phyloP scores from a whole-genome alignment of 2,888 invertebrate species.

The Ischnus inquisitorius region DNA sequence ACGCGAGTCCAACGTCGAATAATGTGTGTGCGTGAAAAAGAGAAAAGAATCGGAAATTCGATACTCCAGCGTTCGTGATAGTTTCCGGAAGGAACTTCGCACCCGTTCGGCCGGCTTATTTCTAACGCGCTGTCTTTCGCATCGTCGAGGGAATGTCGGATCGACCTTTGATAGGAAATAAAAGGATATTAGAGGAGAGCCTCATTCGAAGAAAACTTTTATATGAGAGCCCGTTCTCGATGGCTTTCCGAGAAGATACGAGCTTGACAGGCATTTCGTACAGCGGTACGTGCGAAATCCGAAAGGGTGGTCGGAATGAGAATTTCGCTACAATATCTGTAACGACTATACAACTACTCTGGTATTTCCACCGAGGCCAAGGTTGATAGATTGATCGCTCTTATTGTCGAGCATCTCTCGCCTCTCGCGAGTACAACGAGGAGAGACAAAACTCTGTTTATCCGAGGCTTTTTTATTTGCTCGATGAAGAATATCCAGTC shows the following conservation, averaged over 20 bases:
- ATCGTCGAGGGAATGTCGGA: neutral
- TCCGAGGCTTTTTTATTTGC: too few species aligned
- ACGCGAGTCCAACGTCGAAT: neutral
- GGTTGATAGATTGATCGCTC: neutral
- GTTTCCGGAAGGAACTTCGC: constrained; percentile 2
- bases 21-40: neutral
- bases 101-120: neutral
- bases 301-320: neutral
- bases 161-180: neutral
- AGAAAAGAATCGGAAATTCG: constrained; percentile 15
- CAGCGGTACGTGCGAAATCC: neutral
- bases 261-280: neutral
- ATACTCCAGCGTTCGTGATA: constrained; percentile 22
- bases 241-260: neutral
- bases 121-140: neutral
- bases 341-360: neutral
- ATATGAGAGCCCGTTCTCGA: neutral
- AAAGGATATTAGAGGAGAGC: neutral
- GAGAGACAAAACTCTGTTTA: too few species aligned
- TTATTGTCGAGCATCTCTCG: neutral
- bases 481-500: too few species aligned
- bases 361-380: neutral
- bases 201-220: neutral
- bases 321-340: neutral
- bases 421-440: too few species aligned